Base-by-base conservation (phyloP, 2,888 invertebrate genomes). In the Acutogordius australiensis region DNA sequence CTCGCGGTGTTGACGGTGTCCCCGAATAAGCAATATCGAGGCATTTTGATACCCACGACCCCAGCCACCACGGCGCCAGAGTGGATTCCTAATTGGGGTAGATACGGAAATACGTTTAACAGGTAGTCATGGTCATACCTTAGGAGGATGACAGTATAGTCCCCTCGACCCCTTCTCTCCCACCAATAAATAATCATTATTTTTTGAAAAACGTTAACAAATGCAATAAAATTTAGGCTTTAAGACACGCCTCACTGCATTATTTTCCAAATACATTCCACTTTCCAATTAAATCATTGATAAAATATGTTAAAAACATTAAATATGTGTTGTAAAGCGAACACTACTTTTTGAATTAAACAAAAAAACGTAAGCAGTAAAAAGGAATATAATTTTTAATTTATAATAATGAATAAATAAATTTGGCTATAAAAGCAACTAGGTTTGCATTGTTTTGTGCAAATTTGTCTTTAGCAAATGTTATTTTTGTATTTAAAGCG, bases 41-140 rank as follows among this genome's bases (percentile, higher is more conserved):
- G 87, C 86, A 88, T 87, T 73, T 87, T 88, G 2, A 87, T 72
- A 0, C 88, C 88, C 0, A 88, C 86, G 37, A 88, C 85, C 0
- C 88, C 88, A 0, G 87, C 87, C 0, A 87, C 86, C 0, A 87
- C 86, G 0, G 84, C 81, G 0, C 87, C 87, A 0, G 84, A 83
- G 70, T 87, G 86, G 1, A 86, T 81, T 0, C 87, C 86, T 1
- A 85, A 81, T 61, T n/a, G n/a, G n/a, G n/a, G n/a, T n/a, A n/a
- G n/a, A n/a, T 84, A 75, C 61, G 84, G 83, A 65, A 80, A 37
- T 37, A 37, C n/a, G 8, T 37, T 8, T 37, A n/a, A 37, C 8
- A 37, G 44, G 8, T 8, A 37, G 44, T 13, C 44, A 37, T 13
- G 8, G 8, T 37, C n/a, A 37, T 37, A 37, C n/a, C n/a, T n/a